phyloP scores from a whole-genome alignment of 2,888 invertebrate species.

The Teinopalpus imperialis region DNA sequence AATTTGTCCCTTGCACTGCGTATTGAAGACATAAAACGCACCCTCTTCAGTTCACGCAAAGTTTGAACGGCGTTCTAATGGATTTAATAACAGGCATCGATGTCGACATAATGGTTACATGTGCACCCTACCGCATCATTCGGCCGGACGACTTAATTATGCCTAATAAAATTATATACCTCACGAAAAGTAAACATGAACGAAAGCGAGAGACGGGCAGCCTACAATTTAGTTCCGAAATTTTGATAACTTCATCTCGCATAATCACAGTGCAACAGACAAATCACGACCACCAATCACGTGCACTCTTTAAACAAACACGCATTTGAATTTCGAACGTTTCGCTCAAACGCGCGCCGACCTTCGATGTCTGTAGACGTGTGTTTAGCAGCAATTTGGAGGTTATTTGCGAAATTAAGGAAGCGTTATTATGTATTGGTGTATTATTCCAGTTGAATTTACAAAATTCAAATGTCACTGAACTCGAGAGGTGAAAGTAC shows the following conservation, averaged over 20 bases:
- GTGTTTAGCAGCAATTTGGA: conserved; percentile 59
- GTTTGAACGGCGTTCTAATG: conserved; percentile 26
- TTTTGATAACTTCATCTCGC: conserved; percentile 72
- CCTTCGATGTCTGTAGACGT: conserved; percentile 51
- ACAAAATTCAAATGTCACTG: conserved; percentile 51
- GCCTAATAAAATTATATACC: conserved; percentile 60
- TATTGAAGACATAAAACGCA: conserved; percentile 11
- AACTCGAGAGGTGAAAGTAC: conserved; percentile 53
- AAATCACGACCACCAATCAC: conserved; percentile 62
- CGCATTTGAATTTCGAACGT: conserved; percentile 59
- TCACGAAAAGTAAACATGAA: conserved; percentile 60
- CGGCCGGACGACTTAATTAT: conserved; percentile 45
- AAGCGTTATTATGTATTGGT: conserved; percentile 34
- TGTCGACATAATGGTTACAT: conserved; percentile 20
- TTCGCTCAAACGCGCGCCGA: conserved; percentile 48
- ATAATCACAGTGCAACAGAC: conserved; percentile 57
- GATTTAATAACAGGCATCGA: conserved; percentile 31
- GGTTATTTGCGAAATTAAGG: conserved; percentile 52
- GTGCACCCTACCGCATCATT: conserved; percentile 26
- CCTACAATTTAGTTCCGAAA: conserved; percentile 63
- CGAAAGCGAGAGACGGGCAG: conserved; percentile 54
- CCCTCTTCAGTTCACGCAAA: conserved; percentile 2
- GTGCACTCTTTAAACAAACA: conserved; percentile 42
- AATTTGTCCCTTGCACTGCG: too few species aligned
- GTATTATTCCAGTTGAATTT: conserved; percentile 37